Base-by-base conservation (phyloP, 2,797 vertebrate genomes). In the Periparus ater region DNA sequence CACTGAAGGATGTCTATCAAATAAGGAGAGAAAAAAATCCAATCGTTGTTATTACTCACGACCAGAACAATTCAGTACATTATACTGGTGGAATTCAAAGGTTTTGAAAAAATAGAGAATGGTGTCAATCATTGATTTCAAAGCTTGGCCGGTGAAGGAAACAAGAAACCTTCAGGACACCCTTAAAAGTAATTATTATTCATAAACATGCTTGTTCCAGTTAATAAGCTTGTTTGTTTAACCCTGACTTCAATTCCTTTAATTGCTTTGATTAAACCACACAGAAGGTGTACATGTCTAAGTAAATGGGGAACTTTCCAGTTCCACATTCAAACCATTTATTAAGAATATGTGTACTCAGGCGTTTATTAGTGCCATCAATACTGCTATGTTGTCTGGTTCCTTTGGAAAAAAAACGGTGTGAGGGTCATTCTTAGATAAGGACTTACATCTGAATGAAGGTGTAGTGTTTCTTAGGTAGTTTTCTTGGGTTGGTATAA, bases 161-260 rank as follows among this genome's bases (percentile, higher is more conserved):
- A 22, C 32, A 76, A 89, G 38, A n/a, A 79, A 73, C 32, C 10
- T 82, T 82, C 57, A 74, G 44, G 30, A 71, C 17, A 77, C 15
- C 12, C 94, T 82, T 81, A 25, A 74, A 94, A 47, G 34, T 61
- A 47, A 66, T 67, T 82, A 76, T 70, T 90, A 79, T 71, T 88
- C 40, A 68, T 87, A 74, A 73, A 48, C 44, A 30, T 63, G 27
- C n/a, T 87, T 93, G 57, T 51, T 89, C 42, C 53, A 53, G 25
- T 85, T 79, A 89, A 63, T 83, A 75, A 85, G 19, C 30, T 89
- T 80, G 26, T 63, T 74, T 93, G 29, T 79, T 88, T 93, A 73
- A 81, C 50, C 48, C 27, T 60, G 40, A 50, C 27, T 89, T 83
- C 58, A 36, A 22, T 84, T 88, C 76, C 26, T 74, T 77, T 68